Percentiles rank a stretch among this genome's conserved stretches.
These are phyloP conservation scores for Pocillopora damicornis DNA, from an alignment of 64 coral and sea anemone genomes.

Conservation along the genomic window DNA sequence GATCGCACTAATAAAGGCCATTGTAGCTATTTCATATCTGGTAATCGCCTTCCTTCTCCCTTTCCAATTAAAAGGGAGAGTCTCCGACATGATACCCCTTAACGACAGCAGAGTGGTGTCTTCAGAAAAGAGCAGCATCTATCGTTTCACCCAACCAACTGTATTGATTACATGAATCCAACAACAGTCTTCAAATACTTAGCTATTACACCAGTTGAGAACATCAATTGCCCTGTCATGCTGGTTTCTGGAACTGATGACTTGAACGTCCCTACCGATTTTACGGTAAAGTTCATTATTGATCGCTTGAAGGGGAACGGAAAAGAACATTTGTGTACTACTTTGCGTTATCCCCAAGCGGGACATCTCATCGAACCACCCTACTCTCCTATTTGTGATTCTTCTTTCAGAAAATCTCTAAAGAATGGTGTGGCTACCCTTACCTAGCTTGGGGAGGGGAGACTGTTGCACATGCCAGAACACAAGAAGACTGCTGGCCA, in stretches of 20 bases:
- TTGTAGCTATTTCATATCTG: neutral
- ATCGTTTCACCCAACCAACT: too few relatives aligned
- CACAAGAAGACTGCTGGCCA: conserved; percentile 43
- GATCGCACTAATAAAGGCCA: too few relatives aligned
- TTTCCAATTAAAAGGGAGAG: too few relatives aligned
- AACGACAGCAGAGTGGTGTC: too few relatives aligned
- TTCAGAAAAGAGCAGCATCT: too few relatives aligned
- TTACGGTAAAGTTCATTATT: conserved; percentile 13
- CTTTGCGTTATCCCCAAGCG: conserved; percentile 47
- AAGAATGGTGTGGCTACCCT: neutral
- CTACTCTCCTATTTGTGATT: conserved; percentile 13
- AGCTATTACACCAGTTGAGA: conserved; percentile 51
- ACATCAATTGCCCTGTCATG: conserved; percentile 37
- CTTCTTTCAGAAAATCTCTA: conserved; percentile 19
- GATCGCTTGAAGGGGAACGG: conserved; percentile 45
- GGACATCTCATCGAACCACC: conserved; percentile 74
- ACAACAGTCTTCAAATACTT: too few relatives aligned
- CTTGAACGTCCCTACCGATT: conserved; percentile 16
- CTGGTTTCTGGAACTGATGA: conserved; percentile 55
- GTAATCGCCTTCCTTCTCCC: neutral
- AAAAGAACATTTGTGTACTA: conserved; percentile 39
- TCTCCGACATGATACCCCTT: too few relatives aligned
- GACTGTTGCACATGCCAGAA: conserved; percentile 16
- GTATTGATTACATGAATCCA: too few relatives aligned
- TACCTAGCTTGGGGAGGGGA: conserved; percentile 50